phyloP scores from a whole-genome alignment of 2,797 vertebrate species.

The Galaxias olidus region DNA sequence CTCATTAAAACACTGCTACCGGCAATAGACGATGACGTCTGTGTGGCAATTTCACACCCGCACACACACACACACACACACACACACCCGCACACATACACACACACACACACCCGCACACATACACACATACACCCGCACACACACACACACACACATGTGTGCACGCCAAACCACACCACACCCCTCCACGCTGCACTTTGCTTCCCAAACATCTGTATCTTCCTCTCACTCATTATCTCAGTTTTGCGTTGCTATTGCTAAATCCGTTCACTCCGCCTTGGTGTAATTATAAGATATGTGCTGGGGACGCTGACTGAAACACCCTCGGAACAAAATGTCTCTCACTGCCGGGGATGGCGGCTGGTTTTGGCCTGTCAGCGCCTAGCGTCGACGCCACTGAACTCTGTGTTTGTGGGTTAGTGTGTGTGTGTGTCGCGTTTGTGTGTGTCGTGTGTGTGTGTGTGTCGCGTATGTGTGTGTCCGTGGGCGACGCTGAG shows the following conservation, averaged over 20 bases:
- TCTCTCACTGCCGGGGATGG: too few relatives aligned
- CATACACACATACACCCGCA: neutral
- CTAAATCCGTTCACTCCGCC: too few relatives aligned
- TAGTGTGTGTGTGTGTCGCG: neutral
- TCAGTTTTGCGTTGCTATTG: too few relatives aligned
- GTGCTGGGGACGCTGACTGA: too few relatives aligned
- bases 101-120: neutral
- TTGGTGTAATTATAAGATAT: too few relatives aligned
- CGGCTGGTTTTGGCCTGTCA: too few relatives aligned
- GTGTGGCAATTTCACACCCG: too few relatives aligned
- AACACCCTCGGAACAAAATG: too few relatives aligned
- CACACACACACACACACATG: neutral
- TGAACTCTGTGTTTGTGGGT: neutral
- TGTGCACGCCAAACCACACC: neutral
- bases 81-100: neutral
- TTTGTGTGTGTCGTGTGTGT: neutral
- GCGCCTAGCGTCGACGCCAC: too few relatives aligned
- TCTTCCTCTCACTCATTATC: too few relatives aligned
- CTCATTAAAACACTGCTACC: conserved; percentile 41
- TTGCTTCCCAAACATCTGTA: neutral
- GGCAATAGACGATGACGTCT: conserved; percentile 9
- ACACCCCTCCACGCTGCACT: neutral
- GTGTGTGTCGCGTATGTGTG: too few relatives aligned
- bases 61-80: neutral
- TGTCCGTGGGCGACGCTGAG: too few relatives aligned